Base-by-base conservation (phyloP, 1,140 invertebrate species). In the Conus ventricosus region DNA sequence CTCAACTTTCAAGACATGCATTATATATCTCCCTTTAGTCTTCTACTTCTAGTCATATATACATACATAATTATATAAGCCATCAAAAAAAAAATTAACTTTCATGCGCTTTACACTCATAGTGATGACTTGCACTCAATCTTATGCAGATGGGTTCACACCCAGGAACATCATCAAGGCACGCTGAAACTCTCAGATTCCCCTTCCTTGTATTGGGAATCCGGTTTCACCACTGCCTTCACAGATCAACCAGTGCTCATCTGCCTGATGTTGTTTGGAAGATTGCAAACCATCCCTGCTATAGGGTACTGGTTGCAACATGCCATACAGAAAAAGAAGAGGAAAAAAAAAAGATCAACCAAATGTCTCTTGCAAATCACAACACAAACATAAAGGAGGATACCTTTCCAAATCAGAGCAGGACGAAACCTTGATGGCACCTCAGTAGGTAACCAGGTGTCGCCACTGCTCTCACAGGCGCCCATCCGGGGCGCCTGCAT, bases 361-460 rank as follows among this genome's bases (percentile, higher is more conserved):
- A 60, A 60, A 60, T 11, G 11, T 13, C 11, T 71, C 23, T 71
- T 71, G 11, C 39, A 39, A 5, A 71, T 20, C 67, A 71, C 67
- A 71, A 71, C 67, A 71, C 23, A 71, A 71, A 71, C 67, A 71
- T 71, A 20, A 71, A 20, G 23, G 67, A 71, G 67, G 60, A 0
- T 63, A 13, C 8, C 27, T 39, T 80, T 39, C 5, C 39, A 39
- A 54, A 82, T 81, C 53, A 89, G 78, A 67, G 86, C 85, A 88
- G 82, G 89, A 80, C 86, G 84, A 83, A 85, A 89, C 84, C 90
- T 88, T 84, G 51, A 85, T 88, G 86, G 89, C 88, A 87, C 89
- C 88, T 90, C 83, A 86, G 83, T 82, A 89, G 90, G 89, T 91
- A 83, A 92, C 91, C 91, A 90, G 71, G 85, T 78, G 75, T 87